Evolutionary conservation across 2,797 vertebrate species (phyloP).

Genomic region (Mormyrus hasselquistii): DNA sequence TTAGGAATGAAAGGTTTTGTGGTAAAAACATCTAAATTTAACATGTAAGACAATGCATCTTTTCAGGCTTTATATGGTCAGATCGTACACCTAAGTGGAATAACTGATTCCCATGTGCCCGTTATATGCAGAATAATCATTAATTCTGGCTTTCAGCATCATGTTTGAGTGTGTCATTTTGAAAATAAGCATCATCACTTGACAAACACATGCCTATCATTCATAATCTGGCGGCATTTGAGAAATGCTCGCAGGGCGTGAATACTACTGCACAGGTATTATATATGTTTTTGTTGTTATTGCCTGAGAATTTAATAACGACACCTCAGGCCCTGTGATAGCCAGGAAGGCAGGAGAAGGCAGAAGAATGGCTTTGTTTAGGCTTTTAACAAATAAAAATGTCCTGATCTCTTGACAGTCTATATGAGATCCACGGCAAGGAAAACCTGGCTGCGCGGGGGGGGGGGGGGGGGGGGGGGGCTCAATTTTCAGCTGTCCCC

Average conservation of each 20-base stretch:
- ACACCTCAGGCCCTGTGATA: background rate
- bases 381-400: background rate
- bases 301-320: background rate
- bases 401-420: background rate
- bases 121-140: background rate
- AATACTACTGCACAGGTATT: background rate
- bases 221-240: background rate
- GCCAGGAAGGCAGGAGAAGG: background rate
- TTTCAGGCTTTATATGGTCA: background rate
- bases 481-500: background rate
- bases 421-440: background rate
- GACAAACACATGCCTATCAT: background rate
- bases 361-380: background rate
- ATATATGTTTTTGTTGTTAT: conserved; percentile 6
- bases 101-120: background rate
- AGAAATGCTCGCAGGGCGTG: background rate
- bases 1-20: background rate
- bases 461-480: background rate
- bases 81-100: background rate
- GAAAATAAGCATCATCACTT: background rate
- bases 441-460: background rate
- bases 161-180: background rate
- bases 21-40: background rate
- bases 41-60: background rate
- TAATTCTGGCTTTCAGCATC: background rate